Base-by-base conservation (phyloP, 2,797 vertebrate species). In the Gymnothorax javanicus region DNA sequence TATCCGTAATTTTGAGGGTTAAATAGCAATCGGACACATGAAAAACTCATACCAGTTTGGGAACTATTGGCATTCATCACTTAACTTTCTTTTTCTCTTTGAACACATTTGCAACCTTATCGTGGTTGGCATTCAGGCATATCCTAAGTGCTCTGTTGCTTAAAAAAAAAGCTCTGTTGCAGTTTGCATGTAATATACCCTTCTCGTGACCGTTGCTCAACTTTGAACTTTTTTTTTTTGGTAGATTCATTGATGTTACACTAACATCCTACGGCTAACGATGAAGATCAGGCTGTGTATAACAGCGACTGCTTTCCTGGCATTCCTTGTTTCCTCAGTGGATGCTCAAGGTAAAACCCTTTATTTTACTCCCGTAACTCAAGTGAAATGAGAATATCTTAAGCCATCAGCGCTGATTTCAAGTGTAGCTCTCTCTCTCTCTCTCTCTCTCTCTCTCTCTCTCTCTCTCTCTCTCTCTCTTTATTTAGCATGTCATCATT, bases 331-430 rank as follows among this genome's bases (percentile, higher is more conserved):
- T 90, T 96, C 96, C 91, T 95, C 96, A 89, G 95, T 95, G 89
- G 96, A 98, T 93, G 99, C 98, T 92, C 97, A 99, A 99, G 99
- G 99, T 99, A 99, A 97, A 93, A 86, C 84, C 90, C 88, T 92
- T 84, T 88, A 86, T 69, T 89, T 88, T 87, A 43, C 62, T 56
- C 59, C 87, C 88, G 43, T 13, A 12, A 13, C 75, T 79, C n/a
- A 9, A 20, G 8, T 15, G 71, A 11, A 75, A 12, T 43, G 71
- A 9, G 43, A 75, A 12, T 75, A 3, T 12, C 8, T 75, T 75
- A 15, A 43, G 7, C 50, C 52, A 77, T 77, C 73, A 50, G 73
- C 50, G 73, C 73, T 77, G 13, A 77, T 77, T 77, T 33, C 50
- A 12, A 77, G 6, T 50, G 33, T 43, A 43, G 33, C 12, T 59